Evolutionary conservation across 2,113 vertebrate species (phyloP), one percentile per base, ranked within the genome.

Genomic region (Lampris incognitus): DNA sequence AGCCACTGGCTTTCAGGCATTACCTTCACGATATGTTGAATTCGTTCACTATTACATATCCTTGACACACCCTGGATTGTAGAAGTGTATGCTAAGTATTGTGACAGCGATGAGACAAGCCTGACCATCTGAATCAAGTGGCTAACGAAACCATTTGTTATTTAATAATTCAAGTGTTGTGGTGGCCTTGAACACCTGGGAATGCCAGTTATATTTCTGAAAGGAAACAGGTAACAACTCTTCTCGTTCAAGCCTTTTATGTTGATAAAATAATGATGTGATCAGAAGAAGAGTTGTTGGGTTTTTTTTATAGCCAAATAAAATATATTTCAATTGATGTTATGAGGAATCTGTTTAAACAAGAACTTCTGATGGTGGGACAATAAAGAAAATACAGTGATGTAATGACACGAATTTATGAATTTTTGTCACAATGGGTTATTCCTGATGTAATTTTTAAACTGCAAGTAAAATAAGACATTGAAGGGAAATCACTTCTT

Each of bases 231-330:
- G 24, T 24, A 24, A 24, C 3, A 1, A n/a, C 79, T 80, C 24
- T 42, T 62, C 49, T 36, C 69, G 66, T 50, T 67, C 1, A 66
- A 85, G 60, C 61, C 81, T 87, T 87, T 91, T 88, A 85, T 90
- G 84, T 72, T 2, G 13, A 73, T 82, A 0, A 73, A 44, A 5
- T 77, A 37, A 57, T 72, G 3, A 70, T 73, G 81, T 86, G 37
- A 67, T 51, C 55, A 85, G 79, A 71, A 85, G 74, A 75, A 52
- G 61, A 73, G 64, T 82, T 71, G 40, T 42, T 56, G 10, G 41
- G 13, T 24, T 68, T 68, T 64, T 65, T 55, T 5, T 41, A 68
- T 40, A 56, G 9, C 39, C 36, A 11, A 68, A 44, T 68, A 56
- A 68, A 68, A 38, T 7, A 51, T n/a, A 50, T 50, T 13, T 42